These are phyloP conservation scores for Phalacrocorax pelagicus DNA, from an alignment of 2,113 vertebrate species.

Conservation along the genomic window DNA sequence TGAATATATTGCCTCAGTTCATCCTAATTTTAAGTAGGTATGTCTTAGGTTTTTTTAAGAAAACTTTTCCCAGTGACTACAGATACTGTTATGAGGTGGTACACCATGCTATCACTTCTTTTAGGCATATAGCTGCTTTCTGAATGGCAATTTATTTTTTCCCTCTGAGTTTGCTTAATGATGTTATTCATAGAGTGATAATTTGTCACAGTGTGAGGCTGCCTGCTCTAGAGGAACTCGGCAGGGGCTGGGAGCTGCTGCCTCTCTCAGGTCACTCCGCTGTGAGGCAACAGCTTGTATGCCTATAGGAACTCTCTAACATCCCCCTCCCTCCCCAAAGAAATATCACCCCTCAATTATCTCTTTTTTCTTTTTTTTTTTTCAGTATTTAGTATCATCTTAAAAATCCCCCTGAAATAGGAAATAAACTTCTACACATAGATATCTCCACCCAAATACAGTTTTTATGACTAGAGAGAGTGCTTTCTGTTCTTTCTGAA, in stretches of 20 bases:
- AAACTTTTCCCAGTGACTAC: background rate
- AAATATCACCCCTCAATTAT: background rate
- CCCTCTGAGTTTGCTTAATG: conserved; percentile 36
- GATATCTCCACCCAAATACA: background rate
- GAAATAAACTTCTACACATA: background rate
- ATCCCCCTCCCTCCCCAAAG: background rate
- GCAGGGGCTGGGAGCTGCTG: conserved; percentile 13
- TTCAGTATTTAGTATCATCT: background rate
- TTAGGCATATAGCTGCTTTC: conserved; percentile 12
- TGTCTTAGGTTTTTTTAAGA: background rate
- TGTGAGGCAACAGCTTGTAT: conserved; percentile 33
- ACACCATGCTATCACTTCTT: background rate
- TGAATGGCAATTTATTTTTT: conserved; percentile 31
- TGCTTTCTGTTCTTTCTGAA: background rate
- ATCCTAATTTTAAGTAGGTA: background rate
- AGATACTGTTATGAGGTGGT: background rate
- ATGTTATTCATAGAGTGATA: conserved; percentile 48
- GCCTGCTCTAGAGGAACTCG: background rate
- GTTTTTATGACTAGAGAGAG: background rate
- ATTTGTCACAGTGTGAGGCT: conserved; percentile 19
- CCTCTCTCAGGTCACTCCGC: background rate
- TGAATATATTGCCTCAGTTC: background rate
- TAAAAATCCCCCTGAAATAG: background rate
- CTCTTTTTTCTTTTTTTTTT: background rate
- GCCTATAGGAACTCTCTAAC: background rate